Evolutionary conservation across 2,888 invertebrate genomes (phyloP).

Genomic region (Apodemia mormo): DNA sequence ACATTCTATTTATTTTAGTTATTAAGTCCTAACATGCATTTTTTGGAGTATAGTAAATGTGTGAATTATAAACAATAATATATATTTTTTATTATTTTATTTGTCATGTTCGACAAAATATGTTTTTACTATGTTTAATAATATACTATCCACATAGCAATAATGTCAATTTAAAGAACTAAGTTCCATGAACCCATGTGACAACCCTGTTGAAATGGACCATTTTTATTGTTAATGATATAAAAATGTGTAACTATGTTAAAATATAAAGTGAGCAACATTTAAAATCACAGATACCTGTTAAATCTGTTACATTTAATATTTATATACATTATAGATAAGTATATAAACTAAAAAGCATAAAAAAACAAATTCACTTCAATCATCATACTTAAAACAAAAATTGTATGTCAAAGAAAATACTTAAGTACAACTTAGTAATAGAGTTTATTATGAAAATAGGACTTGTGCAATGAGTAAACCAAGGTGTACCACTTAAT

Average conservation of each 20-base stretch:
- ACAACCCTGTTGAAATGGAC: constrained; percentile 34
- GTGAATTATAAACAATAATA: no score
- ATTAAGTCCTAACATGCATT: no score
- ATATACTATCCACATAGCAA: background rate
- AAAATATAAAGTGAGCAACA: constrained; percentile 73
- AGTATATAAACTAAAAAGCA: constrained; percentile 10
- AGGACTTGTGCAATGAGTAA: no score
- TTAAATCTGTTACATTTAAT: constrained; percentile 6
- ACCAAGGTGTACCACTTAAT: no score
- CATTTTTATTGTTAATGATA: constrained; percentile 22
- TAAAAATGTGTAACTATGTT: constrained; percentile 45
- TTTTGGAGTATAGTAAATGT: no score
- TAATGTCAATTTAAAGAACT: background rate
- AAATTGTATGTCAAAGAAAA: constrained; percentile 27
- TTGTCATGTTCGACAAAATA: no score
- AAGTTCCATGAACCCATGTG: background rate
- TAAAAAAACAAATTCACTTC: constrained; percentile 39
- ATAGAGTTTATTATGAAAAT: constrained; percentile 36
- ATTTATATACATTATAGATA: constrained; percentile 19
- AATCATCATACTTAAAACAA: constrained; percentile 38
- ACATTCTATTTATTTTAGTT: no score
- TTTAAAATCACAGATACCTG: constrained; percentile 58
- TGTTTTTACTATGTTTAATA: background rate
- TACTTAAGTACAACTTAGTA: constrained; percentile 60
- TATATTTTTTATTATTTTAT: no score